phyloP scores from a whole-genome alignment of 1,140 invertebrate genomes.

The Chymomyza costata region DNA sequence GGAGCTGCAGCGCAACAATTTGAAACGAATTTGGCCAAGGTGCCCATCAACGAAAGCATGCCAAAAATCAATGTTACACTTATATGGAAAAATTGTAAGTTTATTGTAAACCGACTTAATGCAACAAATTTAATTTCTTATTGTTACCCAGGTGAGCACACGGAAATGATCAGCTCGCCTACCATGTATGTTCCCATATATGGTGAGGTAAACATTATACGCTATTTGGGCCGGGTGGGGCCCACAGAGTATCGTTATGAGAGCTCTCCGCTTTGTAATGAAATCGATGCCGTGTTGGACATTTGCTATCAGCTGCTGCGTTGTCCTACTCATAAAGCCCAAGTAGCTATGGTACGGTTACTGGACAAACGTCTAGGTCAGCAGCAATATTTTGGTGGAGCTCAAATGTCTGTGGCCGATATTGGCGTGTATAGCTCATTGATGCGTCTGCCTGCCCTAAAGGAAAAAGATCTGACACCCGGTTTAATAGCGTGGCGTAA shows the following conservation, averaged over 20 bases:
- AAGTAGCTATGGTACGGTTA: constrained; percentile 55
- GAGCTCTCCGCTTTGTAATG: constrained; percentile 57
- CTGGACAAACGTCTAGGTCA: constrained; percentile 59
- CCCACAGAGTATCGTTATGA: constrained; percentile 66
- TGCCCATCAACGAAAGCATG: constrained; percentile 31
- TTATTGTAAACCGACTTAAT: neutral
- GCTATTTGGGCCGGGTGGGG: constrained; percentile 69
- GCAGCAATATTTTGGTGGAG: constrained; percentile 65
- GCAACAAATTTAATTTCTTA: neutral
- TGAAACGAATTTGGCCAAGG: constrained; percentile 51
- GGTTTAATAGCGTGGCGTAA: constrained; percentile 61
- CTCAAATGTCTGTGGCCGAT: constrained; percentile 64
- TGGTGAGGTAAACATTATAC: constrained; percentile 71
- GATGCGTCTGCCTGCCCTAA: constrained; percentile 62
- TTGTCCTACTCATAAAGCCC: constrained; percentile 59
- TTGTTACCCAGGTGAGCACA: constrained; percentile 57
- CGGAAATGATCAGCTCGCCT: constrained; percentile 73
- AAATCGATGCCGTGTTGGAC: constrained; percentile 68
- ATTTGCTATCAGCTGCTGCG: constrained; percentile 72
- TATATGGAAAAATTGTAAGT: constrained; percentile 74
- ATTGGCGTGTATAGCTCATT: constrained; percentile 69
- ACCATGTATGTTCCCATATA: constrained; percentile 75
- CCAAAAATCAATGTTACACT: constrained; percentile 66
- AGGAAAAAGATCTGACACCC: constrained; percentile 62
- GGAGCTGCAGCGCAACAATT: constrained; percentile 58